Evolutionary conservation across 2,888 invertebrate genomes (phyloP).

Genomic region (Eupithecia vulgata): DNA sequence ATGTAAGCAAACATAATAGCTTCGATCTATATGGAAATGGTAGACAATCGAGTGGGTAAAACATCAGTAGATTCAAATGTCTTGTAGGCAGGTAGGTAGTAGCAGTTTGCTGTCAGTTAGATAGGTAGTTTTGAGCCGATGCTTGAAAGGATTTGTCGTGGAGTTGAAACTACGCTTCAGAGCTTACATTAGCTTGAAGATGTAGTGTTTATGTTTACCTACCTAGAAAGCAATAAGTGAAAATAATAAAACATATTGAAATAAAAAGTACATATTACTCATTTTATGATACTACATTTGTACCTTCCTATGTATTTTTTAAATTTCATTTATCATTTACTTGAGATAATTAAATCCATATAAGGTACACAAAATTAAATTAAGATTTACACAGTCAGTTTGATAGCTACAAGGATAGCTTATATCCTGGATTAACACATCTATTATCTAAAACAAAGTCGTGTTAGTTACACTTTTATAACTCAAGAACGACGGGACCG

Average conservation of each 20-base stretch:
- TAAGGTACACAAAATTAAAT: no score
- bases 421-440: no score
- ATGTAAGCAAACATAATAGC: neutral
- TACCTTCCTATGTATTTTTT: no score
- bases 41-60: neutral
- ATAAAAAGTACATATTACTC: no score
- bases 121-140: slow-evolving; percentile 41
- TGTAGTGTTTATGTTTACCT: neutral
- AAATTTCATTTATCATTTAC: no score
- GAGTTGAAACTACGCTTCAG: slow-evolving; percentile 28
- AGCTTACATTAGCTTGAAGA: slow-evolving; percentile 16
- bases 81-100: neutral
- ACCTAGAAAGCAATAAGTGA: neutral
- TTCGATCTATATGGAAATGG: neutral
- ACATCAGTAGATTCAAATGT: neutral
- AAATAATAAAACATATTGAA: neutral
- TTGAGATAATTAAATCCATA: no score
- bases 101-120: neutral
- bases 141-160: slow-evolving; percentile 46
- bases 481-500: no score
- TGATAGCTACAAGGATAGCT: no score
- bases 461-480: no score
- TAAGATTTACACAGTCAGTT: no score
- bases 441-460: no score
- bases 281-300: no score